Percentiles rank a stretch among this genome's conserved stretches.
phyloP scores from a whole-genome alignment of 2,113 vertebrate species.

The Rutilus rutilus region DNA sequence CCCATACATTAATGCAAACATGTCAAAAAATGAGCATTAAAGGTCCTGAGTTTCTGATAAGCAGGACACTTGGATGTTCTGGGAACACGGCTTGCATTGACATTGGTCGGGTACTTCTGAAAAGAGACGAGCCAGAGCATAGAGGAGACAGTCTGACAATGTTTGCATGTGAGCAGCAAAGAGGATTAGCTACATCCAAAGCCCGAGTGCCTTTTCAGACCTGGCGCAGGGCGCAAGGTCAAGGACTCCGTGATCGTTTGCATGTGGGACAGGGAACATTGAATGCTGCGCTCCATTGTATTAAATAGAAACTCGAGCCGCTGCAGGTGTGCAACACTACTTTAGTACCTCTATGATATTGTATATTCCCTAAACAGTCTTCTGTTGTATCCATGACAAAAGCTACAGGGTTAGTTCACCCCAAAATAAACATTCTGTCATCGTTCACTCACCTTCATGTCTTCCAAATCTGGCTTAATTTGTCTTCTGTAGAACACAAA shows the following conservation, averaged over 20 bases:
- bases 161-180: constrained; percentile 45
- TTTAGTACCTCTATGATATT: not conserved
- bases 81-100: not conserved
- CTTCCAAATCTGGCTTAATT: not conserved
- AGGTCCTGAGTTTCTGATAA: not conserved
- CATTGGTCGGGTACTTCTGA: not conserved
- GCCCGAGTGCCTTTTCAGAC: constrained; percentile 17
- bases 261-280: not conserved
- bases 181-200: constrained; percentile 39
- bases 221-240: constrained; percentile 12
- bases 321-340: not conserved
- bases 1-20: too few species aligned
- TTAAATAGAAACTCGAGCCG: not conserved
- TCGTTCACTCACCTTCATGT: not conserved
- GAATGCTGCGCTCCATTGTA: constrained; percentile 1
- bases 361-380: constrained; percentile 2
- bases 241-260: constrained; percentile 14
- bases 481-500: not conserved
- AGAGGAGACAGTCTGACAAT: constrained; percentile 20
- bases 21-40: not conserved
- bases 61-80: not conserved
- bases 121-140: not conserved
- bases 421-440: not conserved
- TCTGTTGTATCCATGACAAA: constrained; percentile 8
- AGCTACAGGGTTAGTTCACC: not conserved